These are phyloP conservation scores for Peromyscus maniculatus DNA, from an alignment of 2,113 vertebrate species.

Conservation along the genomic window DNA sequence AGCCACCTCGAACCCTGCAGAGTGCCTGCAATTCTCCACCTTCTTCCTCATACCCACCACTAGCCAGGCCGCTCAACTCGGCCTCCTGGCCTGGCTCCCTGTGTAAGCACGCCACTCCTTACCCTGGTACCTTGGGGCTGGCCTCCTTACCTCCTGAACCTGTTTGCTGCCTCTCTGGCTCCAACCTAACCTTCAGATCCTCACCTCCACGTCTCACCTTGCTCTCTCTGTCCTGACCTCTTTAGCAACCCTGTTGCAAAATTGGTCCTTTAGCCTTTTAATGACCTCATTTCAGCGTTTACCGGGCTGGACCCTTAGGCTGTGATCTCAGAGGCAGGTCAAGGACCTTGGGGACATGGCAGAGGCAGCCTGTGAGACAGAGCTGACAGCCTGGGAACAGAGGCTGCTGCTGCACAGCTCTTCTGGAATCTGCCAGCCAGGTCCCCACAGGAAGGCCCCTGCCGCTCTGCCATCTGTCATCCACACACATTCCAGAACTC, in stretches of 20 bases:
- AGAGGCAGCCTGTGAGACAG: background rate
- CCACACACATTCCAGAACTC: background rate
- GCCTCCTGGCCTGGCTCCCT: background rate
- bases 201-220: background rate
- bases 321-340: background rate
- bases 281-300: background rate
- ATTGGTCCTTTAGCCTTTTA: background rate
- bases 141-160: background rate
- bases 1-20: background rate
- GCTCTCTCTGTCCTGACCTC: background rate
- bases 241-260: no score
- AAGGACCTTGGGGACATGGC: background rate
- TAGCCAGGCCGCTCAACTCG: background rate
- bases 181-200: background rate
- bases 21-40: background rate
- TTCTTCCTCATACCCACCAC: background rate
- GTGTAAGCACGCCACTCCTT: accelerated
- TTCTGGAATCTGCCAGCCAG: background rate
- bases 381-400: background rate
- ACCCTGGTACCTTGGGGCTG: background rate
- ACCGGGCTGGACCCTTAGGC: background rate
- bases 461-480: background rate
- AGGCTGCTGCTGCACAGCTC: background rate
- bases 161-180: background rate
- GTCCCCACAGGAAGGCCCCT: background rate